These are phyloP conservation scores for Macaria liturata DNA, from an alignment of 2,888 invertebrate species.

Conservation along the genomic window DNA sequence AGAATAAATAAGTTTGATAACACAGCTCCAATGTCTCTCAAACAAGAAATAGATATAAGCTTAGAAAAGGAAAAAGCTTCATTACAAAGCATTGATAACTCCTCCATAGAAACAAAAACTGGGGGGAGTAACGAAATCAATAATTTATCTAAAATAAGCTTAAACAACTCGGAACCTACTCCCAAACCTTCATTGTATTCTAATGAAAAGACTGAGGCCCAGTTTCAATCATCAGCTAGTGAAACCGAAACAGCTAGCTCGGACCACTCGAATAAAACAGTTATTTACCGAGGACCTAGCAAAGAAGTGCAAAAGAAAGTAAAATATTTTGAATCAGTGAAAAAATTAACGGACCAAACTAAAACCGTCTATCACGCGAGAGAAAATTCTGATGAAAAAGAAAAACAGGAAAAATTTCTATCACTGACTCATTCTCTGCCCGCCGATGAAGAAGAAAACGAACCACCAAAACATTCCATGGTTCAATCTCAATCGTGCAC, in stretches of 20 bases:
- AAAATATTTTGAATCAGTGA: constrained; percentile 90
- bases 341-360: constrained; percentile 74
- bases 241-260: constrained; percentile 90
- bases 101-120: constrained; percentile 7
- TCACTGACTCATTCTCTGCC: constrained; percentile 21
- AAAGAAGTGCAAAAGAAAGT: constrained; percentile 89
- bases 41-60: constrained; percentile 85
- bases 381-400: constrained; percentile 77
- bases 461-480: constrained; percentile 56
- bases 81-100: constrained; percentile 18
- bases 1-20: constrained; percentile 80
- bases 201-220: constrained; percentile 57
- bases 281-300: constrained; percentile 83
- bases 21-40: constrained; percentile 45
- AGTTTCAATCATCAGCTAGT: constrained; percentile 80
- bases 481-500: constrained; percentile 87
- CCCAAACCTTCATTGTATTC: constrained; percentile 50
- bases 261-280: constrained; percentile 88
- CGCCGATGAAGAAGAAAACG: constrained; percentile 42
- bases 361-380: constrained; percentile 79
- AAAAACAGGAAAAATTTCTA: constrained; percentile 50
- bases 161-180: constrained; percentile 40
- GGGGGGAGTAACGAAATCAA: constrained; percentile 3
- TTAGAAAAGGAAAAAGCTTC: constrained; percentile 53
- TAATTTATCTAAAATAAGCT: constrained; percentile 8